Percentiles rank a stretch among this genome's conserved stretches.
phyloP scores from a whole-genome alignment of 2,113 vertebrate genomes.

The Pica pica region DNA sequence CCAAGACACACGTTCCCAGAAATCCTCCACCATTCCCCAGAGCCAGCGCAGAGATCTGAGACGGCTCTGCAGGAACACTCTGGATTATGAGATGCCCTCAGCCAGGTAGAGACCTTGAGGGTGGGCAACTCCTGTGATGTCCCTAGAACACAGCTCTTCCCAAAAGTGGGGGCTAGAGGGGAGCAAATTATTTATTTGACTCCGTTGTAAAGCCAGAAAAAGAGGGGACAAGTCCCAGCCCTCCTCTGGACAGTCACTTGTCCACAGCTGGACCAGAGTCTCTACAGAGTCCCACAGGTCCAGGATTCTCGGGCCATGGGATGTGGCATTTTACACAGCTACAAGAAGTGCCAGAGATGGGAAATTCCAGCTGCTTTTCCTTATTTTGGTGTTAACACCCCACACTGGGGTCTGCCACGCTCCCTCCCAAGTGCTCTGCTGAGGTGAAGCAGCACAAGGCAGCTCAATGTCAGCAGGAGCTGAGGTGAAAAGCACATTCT shows the following conservation, averaged over 20 bases:
- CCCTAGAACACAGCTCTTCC: neutral
- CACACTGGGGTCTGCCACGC: accelerated
- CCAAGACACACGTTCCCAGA: accelerated
- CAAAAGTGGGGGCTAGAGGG: neutral
- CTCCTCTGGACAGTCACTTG: neutral
- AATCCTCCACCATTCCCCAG: neutral
- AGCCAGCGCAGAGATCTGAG: neutral
- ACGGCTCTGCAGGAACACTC: neutral
- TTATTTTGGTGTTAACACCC: neutral
- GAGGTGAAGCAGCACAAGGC: neutral
- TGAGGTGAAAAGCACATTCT: neutral
- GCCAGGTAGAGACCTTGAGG: neutral
- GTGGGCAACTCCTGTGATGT: neutral
- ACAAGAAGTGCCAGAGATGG: neutral
- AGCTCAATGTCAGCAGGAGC: neutral
- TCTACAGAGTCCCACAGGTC: accelerated
- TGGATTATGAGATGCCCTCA: neutral
- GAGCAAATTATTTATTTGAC: neutral
- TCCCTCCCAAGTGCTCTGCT: neutral
- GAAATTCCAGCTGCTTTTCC: neutral
- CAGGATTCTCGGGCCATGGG: neutral
- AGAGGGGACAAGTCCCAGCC: neutral
- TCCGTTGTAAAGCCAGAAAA: neutral
- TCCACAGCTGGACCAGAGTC: neutral
- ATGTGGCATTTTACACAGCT: neutral